Percentiles rank a stretch among this genome's conserved stretches.
phyloP scores from a whole-genome alignment of 1,140 invertebrate genomes.

The Caenorhabditis briggsae region DNA sequence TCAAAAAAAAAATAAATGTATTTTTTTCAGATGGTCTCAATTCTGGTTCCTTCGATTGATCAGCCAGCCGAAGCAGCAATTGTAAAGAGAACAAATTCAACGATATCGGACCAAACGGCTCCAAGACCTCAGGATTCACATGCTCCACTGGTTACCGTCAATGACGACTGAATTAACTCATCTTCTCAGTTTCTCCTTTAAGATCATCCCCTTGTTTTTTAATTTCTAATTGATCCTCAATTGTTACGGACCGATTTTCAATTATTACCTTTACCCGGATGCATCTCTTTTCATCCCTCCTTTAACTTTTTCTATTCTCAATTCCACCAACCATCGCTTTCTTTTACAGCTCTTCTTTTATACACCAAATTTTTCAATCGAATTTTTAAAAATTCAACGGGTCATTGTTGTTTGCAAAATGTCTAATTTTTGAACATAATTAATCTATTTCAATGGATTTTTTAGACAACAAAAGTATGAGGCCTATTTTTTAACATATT shows the following conservation, averaged over 20 bases:
- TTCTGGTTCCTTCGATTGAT: constrained; percentile 55
- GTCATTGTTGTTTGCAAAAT: constrained; percentile 39
- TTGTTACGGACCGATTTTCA: constrained; percentile 36
- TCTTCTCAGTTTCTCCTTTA: background rate
- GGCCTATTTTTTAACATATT: too few species aligned
- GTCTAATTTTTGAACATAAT: constrained; percentile 2
- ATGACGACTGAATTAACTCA: background rate
- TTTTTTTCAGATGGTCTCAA: constrained; percentile 59
- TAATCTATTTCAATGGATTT: background rate
- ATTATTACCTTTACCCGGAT: background rate
- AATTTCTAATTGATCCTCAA: constrained; percentile 41
- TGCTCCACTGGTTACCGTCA: constrained; percentile 57
- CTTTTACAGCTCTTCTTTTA: constrained; percentile 11
- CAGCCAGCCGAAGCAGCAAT: constrained; percentile 57
- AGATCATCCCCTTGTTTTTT: constrained; percentile 15
- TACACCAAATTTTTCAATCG: constrained; percentile 3
- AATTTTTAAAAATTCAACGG: background rate
- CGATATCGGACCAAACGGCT: constrained; percentile 31
- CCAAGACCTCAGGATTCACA: constrained; percentile 30
- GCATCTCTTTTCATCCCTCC: background rate
- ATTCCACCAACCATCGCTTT: background rate
- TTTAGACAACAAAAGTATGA: background rate
- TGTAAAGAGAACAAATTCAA: constrained; percentile 25
- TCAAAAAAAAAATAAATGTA: too few species aligned
- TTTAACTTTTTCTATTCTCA: background rate